Base-by-base conservation (phyloP, 2,113 vertebrate species). In the Phylloscopus trochilus region DNA sequence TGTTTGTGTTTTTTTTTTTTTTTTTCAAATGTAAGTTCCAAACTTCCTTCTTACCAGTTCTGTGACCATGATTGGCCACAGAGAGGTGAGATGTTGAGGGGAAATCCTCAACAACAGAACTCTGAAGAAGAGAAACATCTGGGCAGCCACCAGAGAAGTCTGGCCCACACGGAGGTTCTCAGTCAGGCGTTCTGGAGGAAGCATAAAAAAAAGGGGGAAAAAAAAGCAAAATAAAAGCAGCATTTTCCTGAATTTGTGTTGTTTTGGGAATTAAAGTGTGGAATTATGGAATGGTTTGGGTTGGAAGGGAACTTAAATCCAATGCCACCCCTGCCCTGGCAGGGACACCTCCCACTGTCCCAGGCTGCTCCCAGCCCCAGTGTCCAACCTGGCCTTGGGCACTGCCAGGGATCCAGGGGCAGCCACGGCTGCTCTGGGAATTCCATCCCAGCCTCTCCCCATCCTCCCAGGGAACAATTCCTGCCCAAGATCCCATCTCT, bases 41-140 rank as follows among this genome's bases (percentile, higher is more conserved):
- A 43, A 21, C 8, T 51, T 30, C 9, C 43, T 73, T 83, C 97
- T 98, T 92, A 99, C 99, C 98, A 99, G 78, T 92, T 99, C 99
- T 69, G 99, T 99, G 75, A 99, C 99, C 99, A 99, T 99, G 90
- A 99, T 99, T 43, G 99, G 99, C 99, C 99, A 99, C 72, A 99
- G 87, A 0, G 99, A 99, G 73, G 98, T 99, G 87, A 99, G 97
- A 91, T 99, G 99, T 67, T 99, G 99, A 73, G 98, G 98, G 31
- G 99, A 99, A 96, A 99, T 99, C 94, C 99, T 98, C 92, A 99
- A 83, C 93, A 99, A 81, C 64, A 99, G 97, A 91, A 99, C 99
- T 77, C 99, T 98, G 97, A 99, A 99, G 97, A 99, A 99, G 46
- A 99, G 98, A 96, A 99, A 99, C 98, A 99, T 99, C 97, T 99